Base-by-base conservation (phyloP, 2,797 vertebrate genomes). In the Hydrolagus colliei region DNA sequence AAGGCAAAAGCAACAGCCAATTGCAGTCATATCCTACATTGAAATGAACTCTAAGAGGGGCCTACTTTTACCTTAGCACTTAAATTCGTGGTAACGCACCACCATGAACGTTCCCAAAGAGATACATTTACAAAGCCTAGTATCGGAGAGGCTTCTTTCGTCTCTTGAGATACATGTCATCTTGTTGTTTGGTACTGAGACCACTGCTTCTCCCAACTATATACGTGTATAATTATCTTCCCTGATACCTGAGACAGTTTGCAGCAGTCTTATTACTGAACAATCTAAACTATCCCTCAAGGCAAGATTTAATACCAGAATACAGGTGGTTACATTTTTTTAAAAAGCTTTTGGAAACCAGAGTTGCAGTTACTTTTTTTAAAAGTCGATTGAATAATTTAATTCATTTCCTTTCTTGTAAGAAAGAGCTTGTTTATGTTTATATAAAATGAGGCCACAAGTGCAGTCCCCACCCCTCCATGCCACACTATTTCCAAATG, bases 81-180 rank as follows among this genome's bases (percentile, higher is more conserved):
- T 88, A 88, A 89, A 89, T 88, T 87, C 89, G 87, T 91, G 91
- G 91, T 90, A 90, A 92, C 90, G 88, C 88, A 86, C 89, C 88
- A 87, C 89, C 88, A 86, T 86, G 76, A 86, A 84, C 67, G 89
- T 91, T 92, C 91, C 91, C 92, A 92, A 93, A 92, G 91, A 92
- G 91, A 92, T 92, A 90, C 88, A 74, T 90, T 93, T 92, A 92
- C 92, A 91, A 87, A 89, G 90, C 88, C 88, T 87, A n/a, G 89
- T 78, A 63, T 16, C 72, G 87, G 88, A 86, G 88, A 88, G 87
- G 89, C 88, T 87, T 87, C 87, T 88, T 88, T 85, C 79, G 89
- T 90, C 91, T 91, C 91, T 87, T 41, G 90, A 93, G 91, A 90
- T 88, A 86, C 87, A 84, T 90, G 90, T 89, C 91, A 88, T 89